Conservation (phyloP, 2,888 invertebrate species). For the Amblyjoppa proteus region DNA sequence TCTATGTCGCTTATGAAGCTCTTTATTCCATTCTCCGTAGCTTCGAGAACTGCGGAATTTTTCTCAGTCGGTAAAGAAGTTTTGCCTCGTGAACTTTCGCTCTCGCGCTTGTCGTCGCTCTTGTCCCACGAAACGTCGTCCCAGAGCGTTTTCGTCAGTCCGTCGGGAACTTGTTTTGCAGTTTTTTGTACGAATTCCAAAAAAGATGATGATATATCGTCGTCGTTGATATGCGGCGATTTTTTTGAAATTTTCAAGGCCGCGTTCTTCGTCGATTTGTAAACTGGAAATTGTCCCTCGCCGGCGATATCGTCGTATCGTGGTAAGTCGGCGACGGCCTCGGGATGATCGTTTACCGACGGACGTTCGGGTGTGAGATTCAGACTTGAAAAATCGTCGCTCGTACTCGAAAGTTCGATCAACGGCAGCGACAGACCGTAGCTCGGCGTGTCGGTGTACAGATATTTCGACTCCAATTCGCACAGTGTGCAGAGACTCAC, state of each 20-base stretch:
- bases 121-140: neutral
- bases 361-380: neutral
- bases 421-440: neutral
- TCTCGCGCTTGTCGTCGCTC: neutral
- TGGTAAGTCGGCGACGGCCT: neutral
- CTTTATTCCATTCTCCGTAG: neutral
- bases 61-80: neutral
- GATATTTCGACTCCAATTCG: constrained; percentile 25
- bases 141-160: neutral
- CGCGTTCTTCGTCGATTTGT: neutral
- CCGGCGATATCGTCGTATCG: neutral
- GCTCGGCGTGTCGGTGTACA: neutral
- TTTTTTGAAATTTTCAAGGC: neutral
- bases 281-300: neutral
- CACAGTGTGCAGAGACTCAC: constrained; percentile 58
- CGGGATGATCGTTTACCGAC: neutral
- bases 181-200: neutral
- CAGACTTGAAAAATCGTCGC: neutral
- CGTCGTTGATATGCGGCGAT: neutral
- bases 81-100: neutral
- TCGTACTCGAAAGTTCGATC: neutral
- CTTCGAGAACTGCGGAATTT: neutral
- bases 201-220: neutral
- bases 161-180: neutral
- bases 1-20: neutral